A percentile compares a stretch with the other conserved stretches of the same genome.
Conservation (phyloP, 2,888 invertebrate genomes). For the Coremacera marginata region DNA sequence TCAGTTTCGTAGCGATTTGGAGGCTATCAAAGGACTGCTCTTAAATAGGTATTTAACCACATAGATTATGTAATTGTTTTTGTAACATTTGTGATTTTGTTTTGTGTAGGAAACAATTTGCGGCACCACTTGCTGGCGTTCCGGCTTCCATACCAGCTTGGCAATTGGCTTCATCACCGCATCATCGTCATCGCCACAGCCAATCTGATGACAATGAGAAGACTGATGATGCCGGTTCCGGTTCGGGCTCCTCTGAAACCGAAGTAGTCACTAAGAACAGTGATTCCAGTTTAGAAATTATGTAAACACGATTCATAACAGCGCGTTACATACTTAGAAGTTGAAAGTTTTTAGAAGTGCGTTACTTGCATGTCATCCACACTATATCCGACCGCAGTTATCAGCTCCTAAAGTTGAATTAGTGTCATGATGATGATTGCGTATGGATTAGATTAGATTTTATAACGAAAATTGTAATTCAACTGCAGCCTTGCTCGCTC, state of each 20-base stretch:
- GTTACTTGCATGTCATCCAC: neutral
- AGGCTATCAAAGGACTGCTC: constrained; percentile 80
- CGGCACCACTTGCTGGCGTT: constrained; percentile 74
- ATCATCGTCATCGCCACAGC: constrained; percentile 62
- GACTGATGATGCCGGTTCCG: constrained; percentile 74
- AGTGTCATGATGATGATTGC: constrained; percentile 21
- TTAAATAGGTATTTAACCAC: constrained; percentile 73
- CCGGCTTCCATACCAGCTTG: constrained; percentile 84
- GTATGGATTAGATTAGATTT: neutral
- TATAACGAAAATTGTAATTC: neutral
- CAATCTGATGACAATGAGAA: constrained; percentile 70
- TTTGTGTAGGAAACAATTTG: constrained; percentile 80
- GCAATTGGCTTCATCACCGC: constrained; percentile 73
- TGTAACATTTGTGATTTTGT: neutral
- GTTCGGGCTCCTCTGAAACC: constrained; percentile 78
- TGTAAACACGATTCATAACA: constrained; percentile 70
- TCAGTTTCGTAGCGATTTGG: constrained; percentile 77
- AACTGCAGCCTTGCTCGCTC: neutral
- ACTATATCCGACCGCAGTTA: neutral
- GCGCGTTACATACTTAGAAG: neutral
- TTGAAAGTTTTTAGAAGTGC: too few relatives aligned
- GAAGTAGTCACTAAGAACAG: constrained; percentile 82
- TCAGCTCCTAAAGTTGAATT: constrained; percentile 13
- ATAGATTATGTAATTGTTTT: neutral
- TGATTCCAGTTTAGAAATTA: constrained; percentile 81